Percentiles rank a stretch among this genome's conserved stretches.
Evolutionary conservation across 2,797 vertebrate genomes (phyloP).

Genomic region (Nasua narica): DNA sequence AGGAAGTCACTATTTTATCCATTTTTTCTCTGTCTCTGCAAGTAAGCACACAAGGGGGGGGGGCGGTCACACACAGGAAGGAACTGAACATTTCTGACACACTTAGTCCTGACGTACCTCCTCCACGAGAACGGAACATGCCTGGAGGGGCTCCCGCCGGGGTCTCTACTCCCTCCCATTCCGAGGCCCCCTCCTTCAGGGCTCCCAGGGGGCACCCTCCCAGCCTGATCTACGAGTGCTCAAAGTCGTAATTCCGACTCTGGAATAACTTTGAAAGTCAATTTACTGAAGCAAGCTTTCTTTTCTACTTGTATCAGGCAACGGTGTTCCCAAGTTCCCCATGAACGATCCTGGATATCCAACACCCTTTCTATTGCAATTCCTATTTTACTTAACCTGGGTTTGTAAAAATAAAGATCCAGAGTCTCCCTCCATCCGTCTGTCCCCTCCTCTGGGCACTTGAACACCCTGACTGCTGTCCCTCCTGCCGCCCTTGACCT

Average conservation of each 20-base stretch:
- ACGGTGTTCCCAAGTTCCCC: neutral
- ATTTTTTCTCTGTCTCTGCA: constrained; percentile 94
- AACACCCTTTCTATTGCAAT: too few species aligned
- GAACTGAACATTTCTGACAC: neutral
- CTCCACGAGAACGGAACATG: neutral
- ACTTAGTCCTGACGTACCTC: neutral
- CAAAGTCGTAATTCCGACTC: neutral
- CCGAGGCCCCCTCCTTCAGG: neutral
- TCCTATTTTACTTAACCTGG: neutral
- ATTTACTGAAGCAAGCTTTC: neutral
- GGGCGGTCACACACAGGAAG: neutral
- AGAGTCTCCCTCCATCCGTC: neutral
- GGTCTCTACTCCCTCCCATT: neutral
- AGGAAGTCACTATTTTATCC: constrained; percentile 93
- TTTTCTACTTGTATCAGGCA: neutral
- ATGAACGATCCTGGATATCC: neutral
- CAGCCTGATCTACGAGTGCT: neutral
- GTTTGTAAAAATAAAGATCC: neutral
- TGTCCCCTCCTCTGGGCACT: neutral
- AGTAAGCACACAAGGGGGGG: neutral
- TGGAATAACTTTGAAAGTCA: neutral
- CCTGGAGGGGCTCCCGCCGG: neutral
- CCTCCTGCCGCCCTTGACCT: neutral
- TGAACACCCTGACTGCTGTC: neutral
- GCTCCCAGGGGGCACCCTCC: neutral